Base-by-base conservation (phyloP, 1,140 invertebrate genomes). In the Mesaphorura yosii region DNA sequence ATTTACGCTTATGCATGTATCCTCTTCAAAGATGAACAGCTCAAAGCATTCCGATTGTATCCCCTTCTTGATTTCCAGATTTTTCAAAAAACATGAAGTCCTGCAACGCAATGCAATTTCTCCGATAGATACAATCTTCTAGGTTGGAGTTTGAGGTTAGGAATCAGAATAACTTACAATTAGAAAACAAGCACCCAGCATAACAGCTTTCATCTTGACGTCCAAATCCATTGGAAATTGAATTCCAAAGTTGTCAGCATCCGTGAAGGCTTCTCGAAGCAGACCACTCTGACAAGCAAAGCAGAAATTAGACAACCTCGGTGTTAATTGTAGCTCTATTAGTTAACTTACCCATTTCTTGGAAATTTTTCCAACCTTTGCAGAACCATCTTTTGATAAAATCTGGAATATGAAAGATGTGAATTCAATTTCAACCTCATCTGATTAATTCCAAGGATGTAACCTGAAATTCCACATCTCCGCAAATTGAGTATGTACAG, bases 221-320 rank as follows among this genome's bases (percentile, higher is more conserved):
- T 86, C 83, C 53, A 90, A 69, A 66, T 88, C 83, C 64, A 82
- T 70, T 15, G 85, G 85, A 68, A 89, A 88, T 3, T 73, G 75
- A 17, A 90, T 79, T 39, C 82, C 82, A 68, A 88, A 88, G 62
- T 80, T 78, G 66, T 87, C 82, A 0, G 81, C 72, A 69, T 86
- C 81, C 26, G 83, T 84, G 62, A 86, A 84, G 2, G 76, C 65
- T 70, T 86, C 83, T 23, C 78, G 72, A 0, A 75, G 67, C 5
- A 85, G 58, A 0, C 83, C 83, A 3, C 79, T 75, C n/a, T n/a
- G n/a, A n/a, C n/a, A n/a, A n/a, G n/a, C n/a, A n/a, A n/a, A n/a
- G n/a, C n/a, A n/a, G n/a, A n/a, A n/a, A n/a, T n/a, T n/a, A n/a
- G n/a, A n/a, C n/a, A n/a, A n/a, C n/a, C n/a, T n/a, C n/a, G n/a